Conservation (phyloP, 2,113 vertebrate genomes). For the Saccopteryx bilineata region DNA sequence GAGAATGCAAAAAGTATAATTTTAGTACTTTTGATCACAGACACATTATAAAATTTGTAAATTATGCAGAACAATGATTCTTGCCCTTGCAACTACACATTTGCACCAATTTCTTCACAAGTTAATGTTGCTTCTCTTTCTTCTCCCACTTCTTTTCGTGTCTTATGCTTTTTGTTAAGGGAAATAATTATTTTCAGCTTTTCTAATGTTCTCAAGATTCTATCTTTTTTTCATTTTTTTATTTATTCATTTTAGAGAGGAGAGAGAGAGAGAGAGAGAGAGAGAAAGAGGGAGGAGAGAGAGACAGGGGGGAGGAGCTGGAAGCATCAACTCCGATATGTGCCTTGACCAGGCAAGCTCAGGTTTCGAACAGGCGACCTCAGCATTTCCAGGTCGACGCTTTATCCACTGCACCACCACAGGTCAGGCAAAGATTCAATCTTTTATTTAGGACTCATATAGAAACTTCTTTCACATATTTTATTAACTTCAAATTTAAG, state of each 20-base stretch:
- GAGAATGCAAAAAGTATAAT: neutral
- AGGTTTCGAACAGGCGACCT: too few relatives aligned
- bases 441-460: neutral
- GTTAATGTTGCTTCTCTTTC: neutral
- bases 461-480: neutral
- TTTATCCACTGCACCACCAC: too few relatives aligned
- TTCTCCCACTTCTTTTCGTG: neutral
- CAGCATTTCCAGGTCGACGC: too few relatives aligned
- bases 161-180: neutral
- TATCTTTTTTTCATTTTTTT: neutral
- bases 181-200: neutral
- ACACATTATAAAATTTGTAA: neutral
- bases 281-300: too few relatives aligned
- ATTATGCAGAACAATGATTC: neutral
- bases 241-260: too few relatives aligned
- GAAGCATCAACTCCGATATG: too few relatives aligned
- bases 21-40: neutral
- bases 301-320: too few relatives aligned
- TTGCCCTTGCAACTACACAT: neutral
- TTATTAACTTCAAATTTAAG: conserved; percentile 37
- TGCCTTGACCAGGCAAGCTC: too few relatives aligned
- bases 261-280: too few relatives aligned
- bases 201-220: conserved; percentile 9
- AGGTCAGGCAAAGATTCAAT: neutral
- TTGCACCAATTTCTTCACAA: neutral